Evolutionary conservation across 2,888 invertebrate genomes (phyloP).

Genomic region (Phytoseiulus persimilis): DNA sequence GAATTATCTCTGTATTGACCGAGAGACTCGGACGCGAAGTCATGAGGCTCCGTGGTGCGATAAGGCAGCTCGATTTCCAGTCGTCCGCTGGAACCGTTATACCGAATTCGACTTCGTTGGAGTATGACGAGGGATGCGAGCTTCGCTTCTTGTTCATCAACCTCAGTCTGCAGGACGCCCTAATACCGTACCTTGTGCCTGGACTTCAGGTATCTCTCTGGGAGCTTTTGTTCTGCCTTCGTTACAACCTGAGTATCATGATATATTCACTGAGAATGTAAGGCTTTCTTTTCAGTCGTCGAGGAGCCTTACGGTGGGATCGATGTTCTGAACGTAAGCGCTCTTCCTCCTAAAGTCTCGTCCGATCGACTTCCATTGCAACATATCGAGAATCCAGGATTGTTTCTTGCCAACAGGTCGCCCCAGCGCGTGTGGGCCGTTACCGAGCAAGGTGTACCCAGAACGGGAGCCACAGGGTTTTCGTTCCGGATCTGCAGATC

Average conservation of each 20-base stretch:
- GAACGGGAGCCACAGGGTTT: background rate
- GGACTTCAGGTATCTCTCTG: background rate
- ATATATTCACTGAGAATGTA: background rate
- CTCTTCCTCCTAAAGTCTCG: background rate
- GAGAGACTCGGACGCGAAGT: background rate
- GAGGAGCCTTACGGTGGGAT: background rate
- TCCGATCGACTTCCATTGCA: too few relatives aligned
- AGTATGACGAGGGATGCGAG: background rate
- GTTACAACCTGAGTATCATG: background rate
- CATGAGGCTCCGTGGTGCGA: background rate
- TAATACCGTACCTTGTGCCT: background rate
- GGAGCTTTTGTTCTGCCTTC: background rate
- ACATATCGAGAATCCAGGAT: too few relatives aligned
- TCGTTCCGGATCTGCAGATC: background rate
- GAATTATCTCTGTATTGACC: too few relatives aligned
- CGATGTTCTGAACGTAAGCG: background rate
- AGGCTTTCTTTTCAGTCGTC: background rate
- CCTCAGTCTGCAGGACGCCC: background rate
- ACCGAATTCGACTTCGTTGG: background rate
- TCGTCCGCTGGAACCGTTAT: background rate
- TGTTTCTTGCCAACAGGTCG: background rate
- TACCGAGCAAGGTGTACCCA: background rate
- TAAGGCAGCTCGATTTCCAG: background rate
- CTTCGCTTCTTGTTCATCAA: background rate
- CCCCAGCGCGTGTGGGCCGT: background rate